Evolutionary conservation across 2,888 invertebrate species (phyloP).

Genomic region (Apamea crenata): DNA sequence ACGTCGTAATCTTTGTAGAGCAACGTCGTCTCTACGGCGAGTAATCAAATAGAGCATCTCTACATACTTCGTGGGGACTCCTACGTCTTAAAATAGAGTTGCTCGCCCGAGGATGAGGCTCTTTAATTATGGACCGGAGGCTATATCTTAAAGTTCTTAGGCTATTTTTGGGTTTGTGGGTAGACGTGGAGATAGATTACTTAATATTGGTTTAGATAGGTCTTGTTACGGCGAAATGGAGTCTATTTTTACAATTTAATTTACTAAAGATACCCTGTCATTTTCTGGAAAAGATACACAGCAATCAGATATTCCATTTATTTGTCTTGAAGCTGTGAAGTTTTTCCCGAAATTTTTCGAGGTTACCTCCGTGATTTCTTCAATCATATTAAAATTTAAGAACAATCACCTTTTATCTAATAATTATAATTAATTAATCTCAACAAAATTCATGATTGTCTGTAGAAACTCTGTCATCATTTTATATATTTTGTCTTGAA

Average conservation of each 20-base stretch:
- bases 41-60: conserved; percentile 64
- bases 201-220: neutral
- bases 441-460: neutral
- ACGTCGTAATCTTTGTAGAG: conserved; percentile 38
- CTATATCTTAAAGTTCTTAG: conserved; percentile 9
- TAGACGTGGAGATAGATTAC: neutral
- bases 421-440: too few relatives aligned
- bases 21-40: conserved; percentile 29
- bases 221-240: too few relatives aligned
- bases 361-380: neutral
- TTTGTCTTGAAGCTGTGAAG: neutral
- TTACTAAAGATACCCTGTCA: neutral
- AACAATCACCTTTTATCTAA: neutral
- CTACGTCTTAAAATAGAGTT: conserved; percentile 45
- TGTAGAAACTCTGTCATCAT: neutral
- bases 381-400: too few relatives aligned
- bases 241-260: too few relatives aligned
- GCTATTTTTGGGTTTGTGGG: conserved; percentile 6
- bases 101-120: conserved; percentile 18
- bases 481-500: neutral
- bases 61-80: conserved; percentile 25
- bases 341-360: neutral
- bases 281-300: neutral
- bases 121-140: conserved; percentile 45
- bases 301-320: neutral